Evolutionary conservation across 2,888 invertebrate species (phyloP), one percentile per base, ranked within the genome.

Genomic region (Coleophora deauratella): DNA sequence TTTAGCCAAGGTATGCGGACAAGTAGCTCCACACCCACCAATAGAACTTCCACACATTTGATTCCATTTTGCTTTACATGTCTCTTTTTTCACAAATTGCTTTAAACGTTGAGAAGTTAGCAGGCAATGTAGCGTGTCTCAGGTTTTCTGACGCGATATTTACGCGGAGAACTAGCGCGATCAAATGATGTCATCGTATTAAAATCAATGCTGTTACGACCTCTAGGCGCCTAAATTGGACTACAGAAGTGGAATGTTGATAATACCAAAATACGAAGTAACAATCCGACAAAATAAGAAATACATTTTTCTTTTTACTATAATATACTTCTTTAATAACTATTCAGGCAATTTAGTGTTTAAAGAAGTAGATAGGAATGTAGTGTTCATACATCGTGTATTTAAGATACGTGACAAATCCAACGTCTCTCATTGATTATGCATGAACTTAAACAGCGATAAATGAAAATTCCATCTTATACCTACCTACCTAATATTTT

Each of bases 1-100:
- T 59, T 69, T 59, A 21, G 21, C 21, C 6, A 21, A 21, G 62
- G 72, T 70, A 75, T 73, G 74, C 67, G 62, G 50, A 55, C 47
- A 45, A 50, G 52, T 51, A 47, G 47, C 45, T 44, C 44, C 41
- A 32, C 41, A 44, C 44, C 42, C 47, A 44, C 44, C 1, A 38
- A 15, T 27, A 21, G 11, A 9, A 38, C 40, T 42, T 28, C 9
- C 21, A 33, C 35, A 35, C 32, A 15, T 9, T 13, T n/a, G 11
- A 33, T 27, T 11, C 8, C 12, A 21, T 10, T 10, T 27, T 27
- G 33, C 34, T 14, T 11, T 40, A 11, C 35, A 40, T 30, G 39
- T 28, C 28, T n/a, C 1, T 28, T 28, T 14, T 21, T 21, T 21
- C 21, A 21, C 7, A 27, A 15, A 14, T n/a, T 13, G 30, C 34